A percentile compares a stretch with the other conserved stretches of the same genome.
These are phyloP conservation scores for Zeuzera pyrina DNA, from an alignment of 2,888 invertebrate species.

Conservation along the genomic window DNA sequence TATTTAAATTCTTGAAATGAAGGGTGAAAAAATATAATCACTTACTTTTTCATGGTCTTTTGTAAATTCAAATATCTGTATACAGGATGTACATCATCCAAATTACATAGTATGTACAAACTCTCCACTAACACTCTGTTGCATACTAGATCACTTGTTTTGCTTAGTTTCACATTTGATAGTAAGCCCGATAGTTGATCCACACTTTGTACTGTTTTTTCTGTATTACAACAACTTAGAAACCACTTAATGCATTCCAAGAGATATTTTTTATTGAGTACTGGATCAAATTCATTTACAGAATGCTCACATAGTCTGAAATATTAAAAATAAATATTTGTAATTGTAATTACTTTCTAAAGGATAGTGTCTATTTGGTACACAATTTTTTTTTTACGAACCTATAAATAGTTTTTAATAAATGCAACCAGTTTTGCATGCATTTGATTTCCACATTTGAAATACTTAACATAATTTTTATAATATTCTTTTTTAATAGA, in stretches of 20 bases:
- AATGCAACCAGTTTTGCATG: no score
- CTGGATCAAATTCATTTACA: slow-evolving; percentile 75
- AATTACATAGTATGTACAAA: slow-evolving; percentile 77
- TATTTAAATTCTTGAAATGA: no score
- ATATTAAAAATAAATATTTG: slow-evolving; percentile 16
- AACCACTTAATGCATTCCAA: slow-evolving; percentile 81
- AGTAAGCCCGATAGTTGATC: slow-evolving; percentile 8
- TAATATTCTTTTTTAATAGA: no score
- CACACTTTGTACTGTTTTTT: slow-evolving; percentile 11
- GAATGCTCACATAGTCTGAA: slow-evolving; percentile 75
- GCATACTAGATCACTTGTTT: slow-evolving; percentile 23
- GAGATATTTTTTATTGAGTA: slow-evolving; percentile 79
- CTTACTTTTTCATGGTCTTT: slow-evolving; percentile 56
- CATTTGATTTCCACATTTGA: no score
- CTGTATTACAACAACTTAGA: slow-evolving; percentile 69
- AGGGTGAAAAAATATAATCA: no score
- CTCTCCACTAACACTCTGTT: slow-evolving; percentile 75
- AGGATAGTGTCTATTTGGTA: no score
- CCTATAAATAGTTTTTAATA: no score
- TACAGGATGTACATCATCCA: slow-evolving; percentile 73
- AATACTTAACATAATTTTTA: no score
- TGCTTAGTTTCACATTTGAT: slow-evolving; percentile 14
- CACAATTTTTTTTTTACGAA: no score
- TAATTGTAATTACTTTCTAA: no score
- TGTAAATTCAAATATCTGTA: slow-evolving; percentile 62